Percentiles rank a stretch among this genome's conserved stretches.
Conservation (phyloP, 1,140 invertebrate genomes). For the Magallana gigas region DNA sequence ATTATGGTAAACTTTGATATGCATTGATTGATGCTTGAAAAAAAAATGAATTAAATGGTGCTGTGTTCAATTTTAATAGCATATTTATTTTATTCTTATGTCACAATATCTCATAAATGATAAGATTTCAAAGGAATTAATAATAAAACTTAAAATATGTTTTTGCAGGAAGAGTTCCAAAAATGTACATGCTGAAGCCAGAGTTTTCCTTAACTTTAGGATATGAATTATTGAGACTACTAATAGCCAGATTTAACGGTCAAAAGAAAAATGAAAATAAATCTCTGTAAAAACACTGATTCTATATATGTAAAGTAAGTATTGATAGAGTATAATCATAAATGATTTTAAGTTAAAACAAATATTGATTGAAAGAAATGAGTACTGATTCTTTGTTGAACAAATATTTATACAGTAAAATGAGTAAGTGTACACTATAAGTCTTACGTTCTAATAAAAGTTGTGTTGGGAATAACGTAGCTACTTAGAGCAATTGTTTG, state of each 20-base stretch:
- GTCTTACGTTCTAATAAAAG: not conserved
- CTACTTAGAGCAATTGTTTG: not conserved
- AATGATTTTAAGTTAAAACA: not conserved
- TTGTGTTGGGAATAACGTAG: not conserved
- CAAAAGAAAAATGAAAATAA: constrained; percentile 53
- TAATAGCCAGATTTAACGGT: constrained; percentile 56
- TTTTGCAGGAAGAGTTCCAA: constrained; percentile 70
- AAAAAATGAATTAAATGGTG: too few relatives aligned
- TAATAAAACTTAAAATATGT: not conserved
- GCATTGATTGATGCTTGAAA: too few relatives aligned
- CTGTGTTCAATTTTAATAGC: too few relatives aligned
- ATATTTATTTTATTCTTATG: too few relatives aligned
- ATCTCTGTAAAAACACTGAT: not conserved
- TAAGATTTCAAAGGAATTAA: too few relatives aligned
- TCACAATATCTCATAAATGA: too few relatives aligned
- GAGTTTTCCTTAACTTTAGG: constrained; percentile 73
- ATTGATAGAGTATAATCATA: not conserved
- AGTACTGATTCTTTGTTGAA: not conserved
- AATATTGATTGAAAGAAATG: not conserved
- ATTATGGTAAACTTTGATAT: not conserved
- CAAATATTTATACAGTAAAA: not conserved
- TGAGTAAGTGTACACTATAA: not conserved
- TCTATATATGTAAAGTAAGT: not conserved
- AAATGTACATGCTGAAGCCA: constrained; percentile 70
- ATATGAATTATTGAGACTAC: constrained; percentile 67